Evolutionary conservation across 2,113 vertebrate species (phyloP).

Genomic region (Eurystomus gularis): DNA sequence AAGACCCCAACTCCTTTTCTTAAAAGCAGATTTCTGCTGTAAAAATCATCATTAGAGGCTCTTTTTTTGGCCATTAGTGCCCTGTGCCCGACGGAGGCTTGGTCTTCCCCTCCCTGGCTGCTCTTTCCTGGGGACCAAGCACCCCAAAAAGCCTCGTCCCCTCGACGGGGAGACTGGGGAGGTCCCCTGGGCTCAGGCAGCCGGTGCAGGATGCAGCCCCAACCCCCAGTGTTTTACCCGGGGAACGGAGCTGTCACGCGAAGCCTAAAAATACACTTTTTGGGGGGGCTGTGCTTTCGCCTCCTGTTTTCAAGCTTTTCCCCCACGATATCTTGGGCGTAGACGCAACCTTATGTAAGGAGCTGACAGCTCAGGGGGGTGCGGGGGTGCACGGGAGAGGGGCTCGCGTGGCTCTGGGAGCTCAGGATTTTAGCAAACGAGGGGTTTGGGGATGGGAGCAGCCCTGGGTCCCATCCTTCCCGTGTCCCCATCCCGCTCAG

Average conservation of each 20-base stretch:
- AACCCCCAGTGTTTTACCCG: rapidly evolving
- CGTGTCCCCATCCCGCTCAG: rapidly evolving
- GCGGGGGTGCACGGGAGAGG: not conserved
- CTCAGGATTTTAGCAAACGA: not conserved
- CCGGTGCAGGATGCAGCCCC: rapidly evolving
- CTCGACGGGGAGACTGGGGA: rapidly evolving
- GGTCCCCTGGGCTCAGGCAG: not conserved
- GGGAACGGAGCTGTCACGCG: not conserved
- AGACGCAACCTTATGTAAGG: slow-evolving; percentile 55
- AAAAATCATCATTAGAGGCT: not conserved
- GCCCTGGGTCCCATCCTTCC: rapidly evolving
- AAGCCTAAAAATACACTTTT: not conserved
- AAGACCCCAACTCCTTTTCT: not conserved
- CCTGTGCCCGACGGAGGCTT: rapidly evolving
- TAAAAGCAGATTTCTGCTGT: not conserved
- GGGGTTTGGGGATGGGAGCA: not conserved
- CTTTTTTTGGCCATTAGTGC: not conserved
- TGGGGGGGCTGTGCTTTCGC: not conserved
- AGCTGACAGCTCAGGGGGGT: slow-evolving; percentile 44
- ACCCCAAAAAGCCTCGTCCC: not conserved
- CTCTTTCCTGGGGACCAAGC: not conserved
- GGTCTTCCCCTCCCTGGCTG: not conserved
- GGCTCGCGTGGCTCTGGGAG: not conserved
- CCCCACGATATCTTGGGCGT: not conserved
- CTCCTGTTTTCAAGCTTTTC: slow-evolving; percentile 3